phyloP scores from a whole-genome alignment of 2,113 vertebrate species.

The Rhipidura dahli region DNA sequence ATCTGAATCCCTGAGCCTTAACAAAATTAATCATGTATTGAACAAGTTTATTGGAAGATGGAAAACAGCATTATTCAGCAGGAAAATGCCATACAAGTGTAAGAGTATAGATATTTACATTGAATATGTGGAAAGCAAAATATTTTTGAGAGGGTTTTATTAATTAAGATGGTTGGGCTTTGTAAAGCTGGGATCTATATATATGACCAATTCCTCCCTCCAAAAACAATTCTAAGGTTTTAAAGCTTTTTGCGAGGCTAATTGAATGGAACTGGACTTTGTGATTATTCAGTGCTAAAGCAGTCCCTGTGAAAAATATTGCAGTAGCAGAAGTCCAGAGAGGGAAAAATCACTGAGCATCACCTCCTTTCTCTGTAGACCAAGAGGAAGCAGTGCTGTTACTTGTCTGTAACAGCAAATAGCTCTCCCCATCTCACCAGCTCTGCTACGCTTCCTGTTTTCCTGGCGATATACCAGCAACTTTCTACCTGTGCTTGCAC shows the following conservation, averaged over 20 bases:
- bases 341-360: background rate
- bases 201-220: background rate
- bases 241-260: background rate
- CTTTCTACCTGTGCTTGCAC: background rate
- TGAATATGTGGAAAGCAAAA: background rate
- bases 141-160: background rate
- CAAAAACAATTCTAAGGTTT: background rate
- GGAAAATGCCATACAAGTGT: background rate
- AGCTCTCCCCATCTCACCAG: background rate
- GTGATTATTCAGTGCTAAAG: background rate
- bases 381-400: background rate
- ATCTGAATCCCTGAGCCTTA: background rate
- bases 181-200: background rate
- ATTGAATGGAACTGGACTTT: background rate
- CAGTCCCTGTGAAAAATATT: background rate
- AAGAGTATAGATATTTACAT: background rate
- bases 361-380: background rate
- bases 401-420: background rate
- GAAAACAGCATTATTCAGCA: background rate
- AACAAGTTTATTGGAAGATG: background rate
- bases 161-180: background rate
- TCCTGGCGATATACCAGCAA: background rate
- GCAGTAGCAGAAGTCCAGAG: background rate
- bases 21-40: background rate
- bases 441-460: background rate